A percentile compares a stretch with the other conserved stretches of the same genome.
Evolutionary conservation across 64 coral and sea anemone genomes (phyloP).

Genomic region (Orbicella faveolata): DNA sequence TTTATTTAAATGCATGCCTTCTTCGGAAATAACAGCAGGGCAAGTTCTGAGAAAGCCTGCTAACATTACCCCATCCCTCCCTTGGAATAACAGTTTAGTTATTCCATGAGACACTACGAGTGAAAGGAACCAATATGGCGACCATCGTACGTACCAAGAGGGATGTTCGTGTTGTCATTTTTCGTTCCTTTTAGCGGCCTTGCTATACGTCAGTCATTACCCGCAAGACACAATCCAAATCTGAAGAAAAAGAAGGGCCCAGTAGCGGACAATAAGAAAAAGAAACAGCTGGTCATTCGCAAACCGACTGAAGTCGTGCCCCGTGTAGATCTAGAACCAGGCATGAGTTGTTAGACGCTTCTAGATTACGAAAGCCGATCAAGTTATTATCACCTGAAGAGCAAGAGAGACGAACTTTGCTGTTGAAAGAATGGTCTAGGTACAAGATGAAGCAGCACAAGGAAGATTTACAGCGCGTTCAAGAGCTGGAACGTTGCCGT

Average conservation of each 20-base stretch:
- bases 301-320: constrained; percentile 82
- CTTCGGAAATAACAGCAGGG: too few species aligned
- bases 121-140: constrained; percentile 71
- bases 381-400: constrained; percentile 71
- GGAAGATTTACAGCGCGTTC: constrained; percentile 84
- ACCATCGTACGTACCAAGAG: constrained; percentile 7
- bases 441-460: constrained; percentile 92
- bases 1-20: too few species aligned
- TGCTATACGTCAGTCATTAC: constrained; percentile 47
- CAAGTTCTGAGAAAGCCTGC: too few species aligned
- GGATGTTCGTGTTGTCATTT: constrained; percentile 38
- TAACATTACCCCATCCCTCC: too few species aligned
- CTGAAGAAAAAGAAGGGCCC: constrained; percentile 83
- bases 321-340: constrained; percentile 57
- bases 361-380: constrained; percentile 35
- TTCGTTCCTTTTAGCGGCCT: constrained; percentile 69
- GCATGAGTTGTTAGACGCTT: constrained; percentile 23
- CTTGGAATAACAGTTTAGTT: too few species aligned
- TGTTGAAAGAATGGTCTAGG: constrained; percentile 94
- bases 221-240: constrained; percentile 70
- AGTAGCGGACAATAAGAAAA: constrained; percentile 61
- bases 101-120: too few species aligned
- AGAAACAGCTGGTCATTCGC: constrained; percentile 30
- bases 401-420: constrained; percentile 69
- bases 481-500: constrained; percentile 78